phyloP scores from a whole-genome alignment of 2,797 vertebrate species.

The Chaetophractus vellerosus region DNA sequence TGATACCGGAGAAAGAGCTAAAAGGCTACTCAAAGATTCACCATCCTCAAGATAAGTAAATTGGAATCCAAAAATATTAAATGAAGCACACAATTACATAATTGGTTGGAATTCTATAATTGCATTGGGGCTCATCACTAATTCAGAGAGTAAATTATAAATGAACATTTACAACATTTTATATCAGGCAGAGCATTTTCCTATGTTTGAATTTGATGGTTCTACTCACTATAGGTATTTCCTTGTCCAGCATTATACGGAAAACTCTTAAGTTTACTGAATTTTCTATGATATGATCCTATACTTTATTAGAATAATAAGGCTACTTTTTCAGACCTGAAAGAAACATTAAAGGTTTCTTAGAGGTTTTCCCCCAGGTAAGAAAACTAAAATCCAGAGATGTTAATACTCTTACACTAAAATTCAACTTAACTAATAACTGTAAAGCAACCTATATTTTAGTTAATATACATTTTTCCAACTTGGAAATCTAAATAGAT shows the following conservation, averaged over 20 bases:
- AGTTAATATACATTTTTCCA: constrained; percentile 51
- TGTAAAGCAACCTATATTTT: neutral
- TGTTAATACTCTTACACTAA: constrained; percentile 44
- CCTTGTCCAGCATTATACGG: neutral
- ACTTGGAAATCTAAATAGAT: constrained; percentile 32
- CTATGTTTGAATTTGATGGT: constrained; percentile 7
- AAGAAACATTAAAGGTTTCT: constrained; percentile 24
- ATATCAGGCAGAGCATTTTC: constrained; percentile 24
- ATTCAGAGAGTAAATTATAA: constrained; percentile 54
- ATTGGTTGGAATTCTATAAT: neutral
- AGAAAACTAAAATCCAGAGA: constrained; percentile 48
- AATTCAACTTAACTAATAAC: constrained; percentile 5
- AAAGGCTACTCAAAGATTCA: constrained; percentile 9
- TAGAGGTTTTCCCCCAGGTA: neutral
- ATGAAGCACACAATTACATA: neutral
- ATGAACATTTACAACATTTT: constrained; percentile 58
- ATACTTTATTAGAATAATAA: neutral
- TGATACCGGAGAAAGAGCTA: neutral
- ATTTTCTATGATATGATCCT: constrained; percentile 27
- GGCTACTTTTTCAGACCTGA: constrained; percentile 22
- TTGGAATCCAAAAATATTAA: constrained; percentile 47
- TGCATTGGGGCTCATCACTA: neutral
- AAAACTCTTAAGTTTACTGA: constrained; percentile 6
- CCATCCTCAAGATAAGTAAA: constrained; percentile 2
- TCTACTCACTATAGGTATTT: constrained; percentile 41